These are phyloP conservation scores for Motacilla tschutschensis DNA, from an alignment of 2,113 vertebrate species.

Conservation along the genomic window DNA sequence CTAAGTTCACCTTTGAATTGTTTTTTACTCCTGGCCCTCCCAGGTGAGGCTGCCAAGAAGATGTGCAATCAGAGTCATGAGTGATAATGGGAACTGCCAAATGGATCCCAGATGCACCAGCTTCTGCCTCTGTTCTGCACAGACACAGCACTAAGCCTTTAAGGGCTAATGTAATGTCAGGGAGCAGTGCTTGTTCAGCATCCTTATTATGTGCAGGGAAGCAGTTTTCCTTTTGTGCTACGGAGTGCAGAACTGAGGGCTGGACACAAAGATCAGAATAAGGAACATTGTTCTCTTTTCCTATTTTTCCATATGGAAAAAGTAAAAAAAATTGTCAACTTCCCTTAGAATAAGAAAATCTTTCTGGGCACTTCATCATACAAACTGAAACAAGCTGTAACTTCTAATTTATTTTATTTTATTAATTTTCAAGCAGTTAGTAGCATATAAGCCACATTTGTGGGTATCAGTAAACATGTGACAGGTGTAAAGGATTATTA, in stretches of 20 bases:
- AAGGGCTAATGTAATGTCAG: background rate
- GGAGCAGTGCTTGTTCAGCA: background rate
- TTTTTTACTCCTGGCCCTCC: background rate
- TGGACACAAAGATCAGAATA: background rate
- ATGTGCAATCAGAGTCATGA: background rate
- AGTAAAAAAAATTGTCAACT: background rate
- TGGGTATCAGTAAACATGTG: background rate
- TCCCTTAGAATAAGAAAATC: background rate
- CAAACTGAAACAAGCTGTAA: background rate
- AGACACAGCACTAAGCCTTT: background rate
- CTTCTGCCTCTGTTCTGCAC: background rate
- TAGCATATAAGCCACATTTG: background rate
- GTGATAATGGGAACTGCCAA: slow-evolving; percentile 3
- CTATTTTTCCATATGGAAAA: background rate
- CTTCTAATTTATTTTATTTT: background rate
- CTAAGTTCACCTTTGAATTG: background rate
- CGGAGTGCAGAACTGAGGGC: background rate
- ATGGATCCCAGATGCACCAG: background rate
- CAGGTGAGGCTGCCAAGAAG: slow-evolving; percentile 8
- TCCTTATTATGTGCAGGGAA: background rate
- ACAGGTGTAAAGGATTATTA: slow-evolving; percentile 1
- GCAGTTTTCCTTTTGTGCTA: background rate
- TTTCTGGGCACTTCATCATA: background rate
- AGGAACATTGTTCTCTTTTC: background rate
- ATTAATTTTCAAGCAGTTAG: background rate